A percentile compares a stretch with the other conserved stretches of the same genome.
Conservation (phyloP, 2,888 invertebrate species). For the Lycophotia porphyrea region DNA sequence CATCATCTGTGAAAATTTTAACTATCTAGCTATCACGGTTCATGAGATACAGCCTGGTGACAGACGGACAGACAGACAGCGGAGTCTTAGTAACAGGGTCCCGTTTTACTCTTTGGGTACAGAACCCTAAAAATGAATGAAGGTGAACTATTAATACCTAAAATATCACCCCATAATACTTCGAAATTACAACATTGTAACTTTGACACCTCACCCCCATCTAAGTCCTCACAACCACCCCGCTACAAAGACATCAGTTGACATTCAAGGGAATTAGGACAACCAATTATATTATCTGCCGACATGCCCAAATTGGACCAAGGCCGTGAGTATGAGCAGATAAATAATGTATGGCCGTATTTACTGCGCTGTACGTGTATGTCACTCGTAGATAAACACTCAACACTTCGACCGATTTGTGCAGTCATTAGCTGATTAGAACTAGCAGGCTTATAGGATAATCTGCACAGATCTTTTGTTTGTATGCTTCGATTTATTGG, state of each 20-base stretch:
- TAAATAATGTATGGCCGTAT: constrained; percentile 50
- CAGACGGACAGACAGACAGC: no score
- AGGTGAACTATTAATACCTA: background rate
- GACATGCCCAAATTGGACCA: constrained; percentile 62
- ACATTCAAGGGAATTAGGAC: constrained; percentile 57
- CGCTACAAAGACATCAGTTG: constrained; percentile 32
- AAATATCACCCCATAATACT: background rate
- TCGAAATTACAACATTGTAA: background rate
- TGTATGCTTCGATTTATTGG: background rate
- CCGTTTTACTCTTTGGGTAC: no score
- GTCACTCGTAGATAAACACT: constrained; percentile 38
- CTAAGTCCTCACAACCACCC: background rate
- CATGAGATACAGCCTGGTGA: no score
- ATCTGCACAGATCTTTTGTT: background rate
- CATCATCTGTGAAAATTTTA: no score
- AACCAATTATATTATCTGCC: constrained; percentile 59
- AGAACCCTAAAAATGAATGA: no score
- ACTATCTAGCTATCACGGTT: no score
- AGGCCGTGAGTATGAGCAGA: constrained; percentile 56
- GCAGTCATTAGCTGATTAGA: constrained; percentile 25
- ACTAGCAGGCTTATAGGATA: background rate
- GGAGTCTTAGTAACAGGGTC: no score
- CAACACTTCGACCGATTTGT: background rate
- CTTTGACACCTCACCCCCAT: background rate
- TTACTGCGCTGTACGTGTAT: constrained; percentile 12